Base-by-base conservation (phyloP, 2,113 vertebrate species). In the Psophia crepitans region DNA sequence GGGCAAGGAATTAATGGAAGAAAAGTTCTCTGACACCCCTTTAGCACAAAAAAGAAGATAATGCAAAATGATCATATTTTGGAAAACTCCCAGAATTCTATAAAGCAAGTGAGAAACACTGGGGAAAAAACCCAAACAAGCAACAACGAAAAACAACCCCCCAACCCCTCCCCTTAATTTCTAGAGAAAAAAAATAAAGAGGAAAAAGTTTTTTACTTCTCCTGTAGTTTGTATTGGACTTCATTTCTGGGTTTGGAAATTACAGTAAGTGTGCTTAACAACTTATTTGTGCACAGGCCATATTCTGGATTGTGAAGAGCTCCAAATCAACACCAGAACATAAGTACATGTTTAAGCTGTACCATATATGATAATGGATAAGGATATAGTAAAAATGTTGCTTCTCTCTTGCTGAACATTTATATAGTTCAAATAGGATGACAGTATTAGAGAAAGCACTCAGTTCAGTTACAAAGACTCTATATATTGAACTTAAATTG, bases 81-180 rank as follows among this genome's bases (percentile, higher is more conserved):
- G 35, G 53, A 73, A 71, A 76, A 71, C 1, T 41, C 71, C 23
- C 63, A 73, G 39, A 92, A 80, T 76, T 83, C 39, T 23, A 51
- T 20, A 54, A 66, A 70, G 23, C 14, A 73, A 69, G 21, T 56
- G 9, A 92, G 58, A 93, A 91, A 76, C 35, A 8, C 8, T 1
- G 3, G 3, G 3, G 6, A 1, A 4, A 35, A 57, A 16, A 7
- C 5, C 15, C 43, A 39, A 17, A 16, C 14, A 6, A 51, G 9
- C 53, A 18, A 32, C 17, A 16, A 10, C 6, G 27, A 23, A 43
- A 53, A 28, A 28, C 26, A 35, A 70, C 27, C 17, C 26, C 7
- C 1, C 11, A 22, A 12, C 58, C 82, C 32, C n/a, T n/a, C 1
- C 4, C 51, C 7, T 64, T 54, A 14, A 77, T 63, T 64, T 43